Base-by-base conservation (phyloP, 2,113 vertebrate genomes). In the Lagopus muta region DNA sequence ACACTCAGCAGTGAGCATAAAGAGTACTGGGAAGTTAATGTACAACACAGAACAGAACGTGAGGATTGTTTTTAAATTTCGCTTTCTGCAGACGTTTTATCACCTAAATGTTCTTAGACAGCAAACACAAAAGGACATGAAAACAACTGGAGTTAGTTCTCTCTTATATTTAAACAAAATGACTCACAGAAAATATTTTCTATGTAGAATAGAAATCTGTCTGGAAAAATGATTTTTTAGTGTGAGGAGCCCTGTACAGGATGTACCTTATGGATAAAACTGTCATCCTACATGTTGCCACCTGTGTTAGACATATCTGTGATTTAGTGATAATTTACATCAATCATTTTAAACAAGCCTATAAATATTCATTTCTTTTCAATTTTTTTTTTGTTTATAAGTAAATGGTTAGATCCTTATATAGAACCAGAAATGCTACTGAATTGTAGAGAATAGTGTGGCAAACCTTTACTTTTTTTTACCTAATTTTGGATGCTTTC, bases 151-250 rank as follows among this genome's bases (percentile, higher is more conserved):
- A 91, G 65, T 69, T 83, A 90, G 93, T 75, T 94, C 61, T 80
- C 69, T 90, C 87, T 57, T 52, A 65, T 61, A 38, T 83, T 94
- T 69, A 14, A 19, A 76, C 45, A 83, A 82, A 91, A 65, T 60
- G 43, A 91, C 52, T 93, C 79, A 93, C 64, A 52, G 93, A 91
- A 97, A 95, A 91, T 91, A 90, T 94, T 94, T 96, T 72, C 52
- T 72, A 3, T 57, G 36, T 71, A 61, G 72, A 91, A 83, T 78
- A 91, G 85, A 91, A 89, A 91, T 13, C 65, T 88, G 69, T 83
- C 79, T 95, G 90, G 85, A 91, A 94, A 94, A 94, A 86, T 0
- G 0, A 48, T 89, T 83, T 60, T 64, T 30, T 54, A 36, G 79
- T 83, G 20, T 36, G 72, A 91, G 70, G 22, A 92, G 45, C 50